Percentiles rank a stretch among this genome's conserved stretches.
These are phyloP conservation scores for Distichodus sexfasciatus DNA, from an alignment of 2,797 vertebrate genomes.

Conservation along the genomic window DNA sequence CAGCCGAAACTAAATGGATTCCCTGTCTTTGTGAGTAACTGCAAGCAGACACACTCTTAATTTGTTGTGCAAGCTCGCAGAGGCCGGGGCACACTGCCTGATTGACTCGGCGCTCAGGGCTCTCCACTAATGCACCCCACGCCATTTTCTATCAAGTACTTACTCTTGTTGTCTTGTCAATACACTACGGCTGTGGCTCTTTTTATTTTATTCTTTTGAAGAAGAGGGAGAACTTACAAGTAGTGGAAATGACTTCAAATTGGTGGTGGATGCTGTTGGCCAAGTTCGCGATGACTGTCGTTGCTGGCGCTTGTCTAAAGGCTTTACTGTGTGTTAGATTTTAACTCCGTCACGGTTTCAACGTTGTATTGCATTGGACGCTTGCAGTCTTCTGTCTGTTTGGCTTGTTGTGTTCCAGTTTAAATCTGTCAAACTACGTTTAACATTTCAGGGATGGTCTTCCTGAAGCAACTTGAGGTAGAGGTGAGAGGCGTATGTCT, in stretches of 20 bases:
- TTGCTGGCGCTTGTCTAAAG: too few relatives aligned
- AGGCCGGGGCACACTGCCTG: conserved; percentile 23
- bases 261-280: too few relatives aligned
- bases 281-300: too few relatives aligned
- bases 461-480: too few relatives aligned
- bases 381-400: too few relatives aligned
- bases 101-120: conserved; percentile 44
- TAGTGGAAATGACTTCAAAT: not conserved
- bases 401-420: too few relatives aligned
- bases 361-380: too few relatives aligned
- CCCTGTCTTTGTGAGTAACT: conserved; percentile 61
- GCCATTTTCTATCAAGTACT: conserved; percentile 12
- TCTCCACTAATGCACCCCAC: conserved; percentile 38
- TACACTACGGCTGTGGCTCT: conserved; percentile 6
- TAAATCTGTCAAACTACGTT: too few relatives aligned
- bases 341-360: too few relatives aligned
- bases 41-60: conserved; percentile 43
- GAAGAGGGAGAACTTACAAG: not conserved
- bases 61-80: conserved; percentile 39
- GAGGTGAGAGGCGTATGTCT: too few relatives aligned
- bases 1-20: conserved; percentile 63
- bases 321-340: too few relatives aligned
- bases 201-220: conserved; percentile 25
- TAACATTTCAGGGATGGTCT: too few relatives aligned
- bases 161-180: conserved; percentile 25